Percentiles rank a stretch among this genome's conserved stretches.
phyloP scores from a whole-genome alignment of 2,797 vertebrate species.

The Vireo griseus region DNA sequence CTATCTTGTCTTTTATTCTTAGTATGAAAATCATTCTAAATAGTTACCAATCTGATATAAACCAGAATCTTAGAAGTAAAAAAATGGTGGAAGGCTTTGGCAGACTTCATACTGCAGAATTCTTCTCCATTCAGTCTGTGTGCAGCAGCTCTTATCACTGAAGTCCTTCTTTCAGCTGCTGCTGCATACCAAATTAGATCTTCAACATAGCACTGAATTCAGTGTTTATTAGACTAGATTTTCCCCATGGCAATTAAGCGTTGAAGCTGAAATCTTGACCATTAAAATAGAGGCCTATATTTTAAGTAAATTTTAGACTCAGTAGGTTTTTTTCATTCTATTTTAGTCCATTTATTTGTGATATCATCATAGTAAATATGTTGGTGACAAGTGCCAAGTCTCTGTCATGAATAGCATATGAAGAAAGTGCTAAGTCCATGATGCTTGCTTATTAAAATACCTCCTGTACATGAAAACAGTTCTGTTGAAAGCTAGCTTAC shows the following conservation, averaged over 20 bases:
- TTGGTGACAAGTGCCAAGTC: background rate
- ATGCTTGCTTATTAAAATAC: background rate
- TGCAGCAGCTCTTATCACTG: background rate
- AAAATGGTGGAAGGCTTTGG: background rate
- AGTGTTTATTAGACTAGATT: background rate
- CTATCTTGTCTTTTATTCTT: background rate
- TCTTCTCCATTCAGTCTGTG: background rate
- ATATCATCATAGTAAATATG: background rate
- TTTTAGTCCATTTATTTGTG: constrained; percentile 6
- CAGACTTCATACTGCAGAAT: background rate
- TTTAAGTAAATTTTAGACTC: background rate
- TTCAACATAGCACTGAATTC: background rate
- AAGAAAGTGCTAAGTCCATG: background rate
- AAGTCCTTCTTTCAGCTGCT: background rate
- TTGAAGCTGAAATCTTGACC: background rate
- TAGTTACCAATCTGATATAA: background rate
- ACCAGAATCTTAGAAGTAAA: background rate
- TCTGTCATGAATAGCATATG: background rate
- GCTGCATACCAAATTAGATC: background rate
- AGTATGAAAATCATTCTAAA: background rate
- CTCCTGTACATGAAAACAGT: background rate
- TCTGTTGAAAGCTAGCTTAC: background rate
- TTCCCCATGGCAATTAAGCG: background rate
- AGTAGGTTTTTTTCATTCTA: background rate
- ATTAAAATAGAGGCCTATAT: background rate